These are phyloP conservation scores for Lysandra coridon DNA, from an alignment of 2,888 invertebrate species.

Conservation along the genomic window DNA sequence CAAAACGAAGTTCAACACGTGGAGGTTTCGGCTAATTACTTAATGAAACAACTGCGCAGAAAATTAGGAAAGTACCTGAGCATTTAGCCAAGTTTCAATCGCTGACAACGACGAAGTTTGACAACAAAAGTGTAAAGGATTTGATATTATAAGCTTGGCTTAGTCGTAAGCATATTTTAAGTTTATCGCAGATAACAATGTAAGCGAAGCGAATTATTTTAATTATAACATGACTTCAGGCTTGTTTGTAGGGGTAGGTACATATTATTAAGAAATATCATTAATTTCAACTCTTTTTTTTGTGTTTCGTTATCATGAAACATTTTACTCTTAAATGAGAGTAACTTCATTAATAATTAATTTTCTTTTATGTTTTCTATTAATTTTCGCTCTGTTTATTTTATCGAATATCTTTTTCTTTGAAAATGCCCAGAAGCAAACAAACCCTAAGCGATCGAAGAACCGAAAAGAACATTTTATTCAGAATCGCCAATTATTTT, in stretches of 20 bases:
- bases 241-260: too few species aligned
- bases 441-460: neutral
- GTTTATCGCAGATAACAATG: neutral
- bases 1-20: neutral
- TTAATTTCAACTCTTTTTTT: too few species aligned
- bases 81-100: neutral
- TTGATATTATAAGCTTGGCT: neutral
- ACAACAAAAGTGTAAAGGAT: neutral
- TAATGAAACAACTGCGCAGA: neutral
- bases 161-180: neutral
- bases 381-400: neutral
- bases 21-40: neutral
- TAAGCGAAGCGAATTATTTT: too few species aligned
- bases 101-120: neutral
- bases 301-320: too few species aligned
- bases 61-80: neutral
- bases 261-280: too few species aligned
- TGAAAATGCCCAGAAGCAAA: neutral
- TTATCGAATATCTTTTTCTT: neutral
- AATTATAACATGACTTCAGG: too few species aligned
- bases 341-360: neutral
- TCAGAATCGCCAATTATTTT: slow-evolving; percentile 41
- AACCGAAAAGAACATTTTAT: neutral
- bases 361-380: neutral
- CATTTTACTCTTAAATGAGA: too few species aligned